Base-by-base conservation (phyloP, 64 coral and sea anemone species). In the Montipora efflorescens region DNA sequence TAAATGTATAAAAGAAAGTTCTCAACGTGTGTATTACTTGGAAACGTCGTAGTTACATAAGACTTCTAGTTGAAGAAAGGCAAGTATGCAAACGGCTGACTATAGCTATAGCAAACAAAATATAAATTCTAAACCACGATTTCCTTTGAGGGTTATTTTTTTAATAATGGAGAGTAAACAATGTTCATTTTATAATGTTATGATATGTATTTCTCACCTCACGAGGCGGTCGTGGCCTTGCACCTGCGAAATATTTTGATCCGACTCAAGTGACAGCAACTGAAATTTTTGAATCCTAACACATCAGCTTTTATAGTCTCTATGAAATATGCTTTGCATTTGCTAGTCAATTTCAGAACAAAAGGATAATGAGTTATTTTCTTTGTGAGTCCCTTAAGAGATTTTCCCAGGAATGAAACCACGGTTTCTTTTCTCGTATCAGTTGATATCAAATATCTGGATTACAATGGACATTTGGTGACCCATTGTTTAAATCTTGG, bases 271-370 rank as follows among this genome's bases (percentile, higher is more conserved):
- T 68, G 22, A 43, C 70, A 86, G 66, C 45, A 86, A 86, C 82
- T 86, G 36, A 51, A 23, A 49, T 22, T 13, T 47, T 71, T 50
- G 5, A 86, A 86, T 86, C 50, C 62, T 8, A 71, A 21, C 82
- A 51, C 66, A 86, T 19, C 8, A 59, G 16, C 66, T 71, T 71
- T 84, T 84, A 44, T 84, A 50, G 67, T 18, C 15, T 86, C 44
- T 86, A 20, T 48, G 61, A 46, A 71, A 71, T 43, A 20, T 8
- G 67, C 82, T 86, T 86, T n/a, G 67, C 82, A 86, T 86, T 84
- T 61, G 28, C 67, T 19, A 5, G 7, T 67, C 59, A 84, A 48
- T 44, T 14, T 19, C 59, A 67, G 61, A 15, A 49, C 59, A 68
- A 69, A n/a, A 11, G 16, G 45, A 84, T 61, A 84, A 84, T 84